Evolutionary conservation across 2,888 invertebrate genomes (phyloP), one percentile per base, ranked within the genome.

Genomic region (Ennomos quercinarius): DNA sequence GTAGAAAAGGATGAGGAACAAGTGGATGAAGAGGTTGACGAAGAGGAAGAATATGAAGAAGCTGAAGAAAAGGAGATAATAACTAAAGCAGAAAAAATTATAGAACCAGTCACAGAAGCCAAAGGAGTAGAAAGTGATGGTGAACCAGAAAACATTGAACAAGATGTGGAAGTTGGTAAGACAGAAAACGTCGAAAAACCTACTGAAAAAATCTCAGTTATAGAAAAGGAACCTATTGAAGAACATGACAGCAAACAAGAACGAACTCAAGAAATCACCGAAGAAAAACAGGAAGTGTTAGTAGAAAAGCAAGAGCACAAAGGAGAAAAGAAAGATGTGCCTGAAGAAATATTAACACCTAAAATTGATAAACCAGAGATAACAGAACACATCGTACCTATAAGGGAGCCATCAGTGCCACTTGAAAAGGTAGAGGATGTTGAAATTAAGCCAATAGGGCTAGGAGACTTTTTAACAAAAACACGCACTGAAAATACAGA

Each of bases 361-460:
- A 54, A 72, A 49, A 56, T 55, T 10, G 64, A 66, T 55, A 70
- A 72, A 56, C 41, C 61, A 27, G 67, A 70, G 42, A 52, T 66
- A 60, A 27, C 67, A 6, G 81, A 84, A 61, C 67, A 63, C 34
- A 83, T 78, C 61, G 67, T 81, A n/a, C 84, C 86, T 8, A 70
- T 86, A 9, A 81, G 86, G 52, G 92, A 91, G 65, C 90, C 89
- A 34, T 88, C 91, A 5, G 80, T 91, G 36, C 91, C 89, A 11
- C 74, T 91, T 13, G 92, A 92, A 34, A 91, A 89, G 73, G 88
- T 89, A 34, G 90, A 91, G 77, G 90, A 89, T 66, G 78, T 91
- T 41, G 92, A 92, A 78, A 92, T 93, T 17, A 93, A 91, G 62
- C 91, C 93, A 1, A 90, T 92, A 46, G 86, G 86, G 12, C 80